A percentile compares a stretch with the other conserved stretches of the same genome.
Conservation (phyloP, 37 sponge, comb jelly and placozoan species). For the Lycopodina hypogea region DNA sequence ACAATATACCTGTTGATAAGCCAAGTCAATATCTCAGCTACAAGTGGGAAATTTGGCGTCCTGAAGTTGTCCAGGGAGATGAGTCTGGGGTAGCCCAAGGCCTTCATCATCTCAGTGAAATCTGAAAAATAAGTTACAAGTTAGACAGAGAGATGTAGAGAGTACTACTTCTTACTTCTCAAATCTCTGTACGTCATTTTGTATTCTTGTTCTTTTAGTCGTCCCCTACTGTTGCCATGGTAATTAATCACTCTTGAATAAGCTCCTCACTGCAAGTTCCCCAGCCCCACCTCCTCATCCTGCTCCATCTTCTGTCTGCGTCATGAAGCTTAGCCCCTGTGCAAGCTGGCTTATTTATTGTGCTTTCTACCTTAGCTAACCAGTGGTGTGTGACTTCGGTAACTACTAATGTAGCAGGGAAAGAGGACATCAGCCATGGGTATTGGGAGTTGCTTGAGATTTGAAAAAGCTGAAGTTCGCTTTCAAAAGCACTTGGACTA, state of each 20-base stretch:
- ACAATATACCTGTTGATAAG: slow-evolving; percentile 86
- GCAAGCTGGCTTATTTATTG: no score
- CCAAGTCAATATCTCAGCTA: slow-evolving; percentile 92
- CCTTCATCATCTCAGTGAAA: slow-evolving; percentile 96
- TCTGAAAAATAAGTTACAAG: slow-evolving; percentile 46
- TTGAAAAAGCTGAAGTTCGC: slow-evolving; percentile 25
- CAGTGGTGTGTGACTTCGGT: no score
- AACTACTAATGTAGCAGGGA: no score
- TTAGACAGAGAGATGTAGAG: background rate
- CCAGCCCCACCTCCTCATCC: slow-evolving; percentile 4
- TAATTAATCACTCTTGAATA: background rate
- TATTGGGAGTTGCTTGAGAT: slow-evolving; percentile 2
- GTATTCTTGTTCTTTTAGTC: no score
- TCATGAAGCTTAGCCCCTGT: no score
- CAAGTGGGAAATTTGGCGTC: slow-evolving; percentile 92
- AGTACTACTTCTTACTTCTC: slow-evolving; percentile 67
- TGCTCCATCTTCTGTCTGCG: no score
- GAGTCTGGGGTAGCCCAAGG: slow-evolving; percentile 90
- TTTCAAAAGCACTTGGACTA: slow-evolving; percentile 24
- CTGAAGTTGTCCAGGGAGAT: slow-evolving; percentile 97
- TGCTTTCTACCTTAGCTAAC: no score
- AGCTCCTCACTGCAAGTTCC: background rate
- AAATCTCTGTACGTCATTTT: slow-evolving; percentile 91
- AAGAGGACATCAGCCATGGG: no score
- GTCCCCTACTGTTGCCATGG: slow-evolving; percentile 4